A percentile compares a stretch with the other conserved stretches of the same genome.
phyloP scores from a whole-genome alignment of 1,140 invertebrate species.

The Chionoecetes opilio region DNA sequence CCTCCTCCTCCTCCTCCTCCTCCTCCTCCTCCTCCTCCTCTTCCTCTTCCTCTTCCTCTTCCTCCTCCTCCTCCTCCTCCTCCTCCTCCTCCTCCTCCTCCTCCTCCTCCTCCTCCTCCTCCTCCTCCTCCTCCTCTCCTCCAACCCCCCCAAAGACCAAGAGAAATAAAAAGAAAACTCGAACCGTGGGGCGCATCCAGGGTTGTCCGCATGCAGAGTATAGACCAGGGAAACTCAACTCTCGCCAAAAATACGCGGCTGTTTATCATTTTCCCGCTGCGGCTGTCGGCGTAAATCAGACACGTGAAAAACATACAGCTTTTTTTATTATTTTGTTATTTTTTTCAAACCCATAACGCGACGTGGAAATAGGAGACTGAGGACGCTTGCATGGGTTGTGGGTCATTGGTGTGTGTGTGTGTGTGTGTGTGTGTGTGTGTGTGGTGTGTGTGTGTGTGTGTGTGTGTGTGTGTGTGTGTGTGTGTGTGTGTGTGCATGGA shows the following conservation, averaged over 20 bases:
- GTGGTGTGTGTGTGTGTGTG: constrained; percentile 21
- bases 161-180: no score
- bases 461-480: constrained; percentile 18
- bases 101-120: not conserved
- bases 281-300: constrained; percentile 25
- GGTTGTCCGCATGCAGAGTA: not conserved
- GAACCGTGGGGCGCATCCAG: not conserved
- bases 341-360: constrained; percentile 25
- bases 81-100: not conserved
- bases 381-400: not conserved
- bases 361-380: not conserved
- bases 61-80: not conserved
- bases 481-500: not conserved
- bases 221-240: not conserved
- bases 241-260: not conserved
- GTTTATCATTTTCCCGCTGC: constrained; percentile 28
- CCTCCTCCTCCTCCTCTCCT: no score
- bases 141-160: not conserved
- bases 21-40: no score
- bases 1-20: no score
- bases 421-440: not conserved
- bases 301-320: constrained; percentile 13
- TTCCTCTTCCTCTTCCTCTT: not conserved
- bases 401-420: constrained; percentile 1
- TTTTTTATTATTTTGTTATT: no score